phyloP scores from a whole-genome alignment of 2,113 vertebrate genomes.

The Propithecus coquereli region DNA sequence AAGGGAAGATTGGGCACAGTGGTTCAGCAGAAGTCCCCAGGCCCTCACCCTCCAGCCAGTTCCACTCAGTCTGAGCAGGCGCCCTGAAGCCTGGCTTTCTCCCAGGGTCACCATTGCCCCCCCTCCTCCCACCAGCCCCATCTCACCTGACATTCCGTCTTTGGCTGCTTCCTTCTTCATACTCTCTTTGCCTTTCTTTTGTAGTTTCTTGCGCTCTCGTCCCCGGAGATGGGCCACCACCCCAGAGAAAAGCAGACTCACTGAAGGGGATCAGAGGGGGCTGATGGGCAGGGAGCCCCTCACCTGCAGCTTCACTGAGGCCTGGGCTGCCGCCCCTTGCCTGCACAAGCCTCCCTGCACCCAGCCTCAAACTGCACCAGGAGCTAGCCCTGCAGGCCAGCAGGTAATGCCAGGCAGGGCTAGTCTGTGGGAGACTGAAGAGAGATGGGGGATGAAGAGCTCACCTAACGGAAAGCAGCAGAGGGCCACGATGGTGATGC shows the following conservation, averaged over 20 bases:
- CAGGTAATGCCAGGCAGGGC: neutral
- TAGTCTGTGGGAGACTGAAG: neutral
- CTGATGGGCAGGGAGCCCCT: neutral
- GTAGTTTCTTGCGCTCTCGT: slow-evolving; percentile 87
- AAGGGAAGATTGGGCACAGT: neutral
- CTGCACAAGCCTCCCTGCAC: neutral
- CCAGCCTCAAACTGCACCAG: neutral
- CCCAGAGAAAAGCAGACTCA: slow-evolving; percentile 88
- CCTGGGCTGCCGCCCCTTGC: neutral
- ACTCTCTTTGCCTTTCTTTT: slow-evolving; percentile 78
- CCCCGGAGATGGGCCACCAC: slow-evolving; percentile 86
- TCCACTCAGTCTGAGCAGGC: neutral
- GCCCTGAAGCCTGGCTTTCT: neutral
- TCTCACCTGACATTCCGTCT: slow-evolving; percentile 84
- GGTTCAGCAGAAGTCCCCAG: neutral
- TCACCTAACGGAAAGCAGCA: slow-evolving; percentile 93
- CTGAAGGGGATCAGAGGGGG: slow-evolving; percentile 76
- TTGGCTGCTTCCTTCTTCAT: slow-evolving; percentile 69
- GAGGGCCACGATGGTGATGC: slow-evolving; percentile 84
- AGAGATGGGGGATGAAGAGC: neutral
- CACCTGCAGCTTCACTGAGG: neutral
- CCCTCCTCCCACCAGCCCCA: neutral
- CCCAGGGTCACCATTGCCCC: fast-evolving
- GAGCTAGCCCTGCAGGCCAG: neutral
- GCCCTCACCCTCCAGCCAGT: neutral